Percentiles rank a stretch among this genome's conserved stretches.
Evolutionary conservation across 2,797 vertebrate species (phyloP).

Genomic region (Pseudotriccus pelzelni): DNA sequence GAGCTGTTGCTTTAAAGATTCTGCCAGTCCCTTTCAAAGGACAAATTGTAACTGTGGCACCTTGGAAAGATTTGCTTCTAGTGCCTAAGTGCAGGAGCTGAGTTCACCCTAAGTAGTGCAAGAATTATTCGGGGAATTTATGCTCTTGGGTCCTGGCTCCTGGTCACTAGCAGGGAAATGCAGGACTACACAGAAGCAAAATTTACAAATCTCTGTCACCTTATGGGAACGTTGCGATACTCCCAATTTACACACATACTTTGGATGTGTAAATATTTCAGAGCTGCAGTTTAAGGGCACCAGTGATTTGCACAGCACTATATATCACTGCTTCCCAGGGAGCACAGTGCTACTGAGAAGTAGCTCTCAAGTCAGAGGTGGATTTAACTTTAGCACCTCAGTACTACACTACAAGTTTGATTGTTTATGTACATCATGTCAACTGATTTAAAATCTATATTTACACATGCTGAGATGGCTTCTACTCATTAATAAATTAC

Average conservation of each 20-base stretch:
- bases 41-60: slow-evolving; percentile 15
- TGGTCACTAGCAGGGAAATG: neutral
- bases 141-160: slow-evolving; percentile 22
- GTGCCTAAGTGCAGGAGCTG: slow-evolving; percentile 23
- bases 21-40: neutral
- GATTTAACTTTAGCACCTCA: slow-evolving; percentile 62
- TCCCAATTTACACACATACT: slow-evolving; percentile 51
- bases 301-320: slow-evolving; percentile 61
- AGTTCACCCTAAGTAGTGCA: neutral
- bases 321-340: slow-evolving; percentile 53
- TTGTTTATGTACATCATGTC: slow-evolving; percentile 62
- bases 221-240: neutral
- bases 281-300: slow-evolving; percentile 57
- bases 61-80: slow-evolving; percentile 38
- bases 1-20: slow-evolving; percentile 43
- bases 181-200: neutral
- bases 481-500: slow-evolving; percentile 77
- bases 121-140: slow-evolving; percentile 66
- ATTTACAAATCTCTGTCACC: slow-evolving; percentile 62
- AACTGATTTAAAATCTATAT: slow-evolving; percentile 72
- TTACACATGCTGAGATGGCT: slow-evolving; percentile 58
- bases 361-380: slow-evolving; percentile 38
- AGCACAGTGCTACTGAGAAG: slow-evolving; percentile 31
- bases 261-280: slow-evolving; percentile 59
- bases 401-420: slow-evolving; percentile 47